phyloP scores from a whole-genome alignment of 2,113 vertebrate genomes.

The Podiceps cristatus region DNA sequence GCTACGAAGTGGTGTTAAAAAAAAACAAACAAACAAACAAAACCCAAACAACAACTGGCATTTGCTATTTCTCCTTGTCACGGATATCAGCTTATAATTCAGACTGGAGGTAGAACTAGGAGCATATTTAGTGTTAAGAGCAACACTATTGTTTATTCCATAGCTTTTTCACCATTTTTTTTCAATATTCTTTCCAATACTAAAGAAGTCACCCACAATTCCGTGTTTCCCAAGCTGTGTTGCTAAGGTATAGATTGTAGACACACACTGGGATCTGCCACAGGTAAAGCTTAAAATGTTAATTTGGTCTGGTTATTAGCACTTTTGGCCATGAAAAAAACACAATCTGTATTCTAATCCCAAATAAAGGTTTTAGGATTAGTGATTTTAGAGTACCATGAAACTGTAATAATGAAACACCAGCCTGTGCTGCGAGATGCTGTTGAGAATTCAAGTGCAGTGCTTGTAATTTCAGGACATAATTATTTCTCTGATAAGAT shows the following conservation, averaged over 20 bases:
- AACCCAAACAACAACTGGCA: background rate
- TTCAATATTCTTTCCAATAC: background rate
- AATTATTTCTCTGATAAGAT: slow-evolving; percentile 21
- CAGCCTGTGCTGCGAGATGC: background rate
- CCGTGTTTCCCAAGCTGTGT: background rate
- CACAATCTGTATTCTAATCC: background rate
- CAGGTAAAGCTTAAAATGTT: slow-evolving; percentile 15
- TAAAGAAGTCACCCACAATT: background rate
- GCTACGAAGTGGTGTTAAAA: background rate
- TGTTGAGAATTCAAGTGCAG: background rate
- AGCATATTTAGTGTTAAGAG: background rate
- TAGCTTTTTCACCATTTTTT: background rate
- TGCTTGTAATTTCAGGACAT: background rate
- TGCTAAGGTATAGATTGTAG: background rate
- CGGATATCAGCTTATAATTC: background rate
- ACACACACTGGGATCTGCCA: background rate
- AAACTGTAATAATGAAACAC: background rate
- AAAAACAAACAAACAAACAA: background rate
- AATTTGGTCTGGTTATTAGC: slow-evolving; percentile 15
- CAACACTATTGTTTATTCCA: background rate
- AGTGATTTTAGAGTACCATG: background rate
- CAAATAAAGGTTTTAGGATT: slow-evolving; percentile 10
- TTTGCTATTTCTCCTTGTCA: background rate
- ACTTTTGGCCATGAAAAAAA: background rate
- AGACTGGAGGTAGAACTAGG: background rate